Percentiles rank a stretch among this genome's conserved stretches.
Evolutionary conservation across 2,888 invertebrate genomes (phyloP).

Genomic region (Helobdella robusta): DNA sequence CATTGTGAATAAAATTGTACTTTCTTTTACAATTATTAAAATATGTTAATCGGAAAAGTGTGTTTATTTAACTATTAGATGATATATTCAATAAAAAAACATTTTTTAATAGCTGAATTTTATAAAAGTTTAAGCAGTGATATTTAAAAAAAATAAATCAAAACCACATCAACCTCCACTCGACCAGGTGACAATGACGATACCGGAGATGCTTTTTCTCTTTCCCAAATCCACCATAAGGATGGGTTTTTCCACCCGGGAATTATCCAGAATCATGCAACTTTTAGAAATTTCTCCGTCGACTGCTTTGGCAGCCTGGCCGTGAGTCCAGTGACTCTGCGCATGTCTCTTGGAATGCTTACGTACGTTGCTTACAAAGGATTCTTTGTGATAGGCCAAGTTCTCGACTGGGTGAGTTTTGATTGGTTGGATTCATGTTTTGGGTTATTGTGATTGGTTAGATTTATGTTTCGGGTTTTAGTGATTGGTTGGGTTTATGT

Average conservation of each 20-base stretch:
- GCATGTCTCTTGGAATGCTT: conserved; percentile 51
- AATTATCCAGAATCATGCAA: conserved; percentile 54
- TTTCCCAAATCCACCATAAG: conserved; percentile 54
- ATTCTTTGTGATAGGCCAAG: conserved; percentile 52
- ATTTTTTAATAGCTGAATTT: conserved; percentile 4
- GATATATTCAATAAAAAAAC: neutral
- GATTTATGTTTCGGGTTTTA: too few species aligned
- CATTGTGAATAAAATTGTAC: too few species aligned
- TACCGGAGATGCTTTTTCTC: conserved; percentile 49
- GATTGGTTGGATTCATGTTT: too few species aligned
- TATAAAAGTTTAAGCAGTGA: too few species aligned
- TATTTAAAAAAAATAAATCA: too few species aligned
- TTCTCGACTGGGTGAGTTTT: conserved; percentile 51
- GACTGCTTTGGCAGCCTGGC: conserved; percentile 51
- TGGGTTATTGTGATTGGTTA: too few species aligned
- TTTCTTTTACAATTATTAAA: neutral
- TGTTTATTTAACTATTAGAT: neutral
- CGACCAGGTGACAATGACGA: conserved; percentile 52
- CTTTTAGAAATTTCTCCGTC: conserved; percentile 51
- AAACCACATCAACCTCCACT: too few species aligned
- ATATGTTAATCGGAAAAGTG: neutral
- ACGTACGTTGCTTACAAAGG: conserved; percentile 52
- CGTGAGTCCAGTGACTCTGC: conserved; percentile 40
- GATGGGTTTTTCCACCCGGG: conserved; percentile 53
- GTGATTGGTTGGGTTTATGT: too few species aligned